Conservation (phyloP, 1,140 invertebrate species). For the Pemphigus obesinymphae region DNA sequence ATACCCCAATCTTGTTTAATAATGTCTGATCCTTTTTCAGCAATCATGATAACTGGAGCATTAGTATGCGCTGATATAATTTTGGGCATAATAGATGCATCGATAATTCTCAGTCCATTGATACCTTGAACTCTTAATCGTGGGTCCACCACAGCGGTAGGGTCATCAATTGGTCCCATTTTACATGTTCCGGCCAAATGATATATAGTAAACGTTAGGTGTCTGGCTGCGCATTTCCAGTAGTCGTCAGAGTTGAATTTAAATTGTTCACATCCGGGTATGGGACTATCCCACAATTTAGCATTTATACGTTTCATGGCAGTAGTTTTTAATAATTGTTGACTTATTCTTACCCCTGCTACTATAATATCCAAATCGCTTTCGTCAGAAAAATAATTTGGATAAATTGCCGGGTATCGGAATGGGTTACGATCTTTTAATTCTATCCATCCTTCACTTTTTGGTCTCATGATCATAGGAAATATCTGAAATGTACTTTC, state of each 20-base stretch:
- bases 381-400: slow-evolving; percentile 59
- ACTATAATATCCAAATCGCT: slow-evolving; percentile 51
- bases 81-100: slow-evolving; percentile 72
- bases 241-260: slow-evolving; percentile 60
- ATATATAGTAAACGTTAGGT: slow-evolving; percentile 52
- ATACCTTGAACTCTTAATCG: slow-evolving; percentile 67
- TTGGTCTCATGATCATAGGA: slow-evolving; percentile 53
- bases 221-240: slow-evolving; percentile 63
- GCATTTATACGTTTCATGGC: slow-evolving; percentile 45
- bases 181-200: slow-evolving; percentile 61
- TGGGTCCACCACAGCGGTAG: slow-evolving; percentile 70
- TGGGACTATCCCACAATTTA: background rate
- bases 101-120: slow-evolving; percentile 64
- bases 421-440: slow-evolving; percentile 59
- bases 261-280: slow-evolving; percentile 53
- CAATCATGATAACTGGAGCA: slow-evolving; percentile 70
- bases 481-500: slow-evolving; percentile 48
- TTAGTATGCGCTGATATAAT: no score
- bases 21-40: slow-evolving; percentile 71
- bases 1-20: slow-evolving; percentile 55
- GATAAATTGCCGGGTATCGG: slow-evolving; percentile 61
- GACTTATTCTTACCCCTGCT: slow-evolving; percentile 48
- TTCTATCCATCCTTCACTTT: slow-evolving; percentile 58
- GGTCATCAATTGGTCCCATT: slow-evolving; percentile 60
- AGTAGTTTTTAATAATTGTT: slow-evolving; percentile 47